Conservation (phyloP, 2,888 invertebrate species). For the Brenthis hecate region DNA sequence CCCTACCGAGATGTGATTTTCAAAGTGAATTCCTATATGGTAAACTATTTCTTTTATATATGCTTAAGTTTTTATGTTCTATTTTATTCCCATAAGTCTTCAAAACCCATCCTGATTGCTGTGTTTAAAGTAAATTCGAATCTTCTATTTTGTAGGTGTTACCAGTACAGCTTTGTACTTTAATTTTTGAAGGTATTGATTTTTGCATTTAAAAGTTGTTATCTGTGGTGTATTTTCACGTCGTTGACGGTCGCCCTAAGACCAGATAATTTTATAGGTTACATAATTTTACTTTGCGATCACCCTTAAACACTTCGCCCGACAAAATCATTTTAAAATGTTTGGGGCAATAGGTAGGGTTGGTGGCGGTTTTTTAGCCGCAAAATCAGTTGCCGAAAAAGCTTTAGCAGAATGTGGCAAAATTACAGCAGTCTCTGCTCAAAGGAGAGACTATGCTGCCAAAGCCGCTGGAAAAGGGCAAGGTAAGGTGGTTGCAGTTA, state of each 20-base stretch:
- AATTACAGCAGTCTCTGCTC: constrained; percentile 70
- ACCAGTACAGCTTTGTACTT: too few species aligned
- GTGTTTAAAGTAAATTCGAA: too few species aligned
- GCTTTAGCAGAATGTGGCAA: constrained; percentile 82
- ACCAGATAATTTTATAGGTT: constrained; percentile 50
- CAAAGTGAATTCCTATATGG: too few species aligned
- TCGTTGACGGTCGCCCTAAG: constrained; percentile 23
- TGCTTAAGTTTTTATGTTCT: too few species aligned
- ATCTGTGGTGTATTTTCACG: constrained; percentile 23
- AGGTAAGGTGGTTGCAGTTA: constrained; percentile 94
- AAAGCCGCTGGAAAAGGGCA: constrained; percentile 57
- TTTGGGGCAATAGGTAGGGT: constrained; percentile 84
- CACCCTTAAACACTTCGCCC: constrained; percentile 52
- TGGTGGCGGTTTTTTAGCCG: constrained; percentile 83
- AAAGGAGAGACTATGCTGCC: constrained; percentile 65
- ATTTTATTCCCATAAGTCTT: too few species aligned
- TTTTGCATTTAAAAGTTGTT: neutral
- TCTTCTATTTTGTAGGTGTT: too few species aligned
- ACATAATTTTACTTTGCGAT: constrained; percentile 68
- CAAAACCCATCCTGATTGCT: too few species aligned
- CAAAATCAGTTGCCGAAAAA: constrained; percentile 82
- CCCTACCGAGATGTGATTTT: too few species aligned
- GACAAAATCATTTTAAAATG: constrained; percentile 71
- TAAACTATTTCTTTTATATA: too few species aligned
- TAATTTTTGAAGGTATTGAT: neutral